Evolutionary conservation across 2,797 vertebrate genomes (phyloP).

Genomic region (Anisognathus igniventris): DNA sequence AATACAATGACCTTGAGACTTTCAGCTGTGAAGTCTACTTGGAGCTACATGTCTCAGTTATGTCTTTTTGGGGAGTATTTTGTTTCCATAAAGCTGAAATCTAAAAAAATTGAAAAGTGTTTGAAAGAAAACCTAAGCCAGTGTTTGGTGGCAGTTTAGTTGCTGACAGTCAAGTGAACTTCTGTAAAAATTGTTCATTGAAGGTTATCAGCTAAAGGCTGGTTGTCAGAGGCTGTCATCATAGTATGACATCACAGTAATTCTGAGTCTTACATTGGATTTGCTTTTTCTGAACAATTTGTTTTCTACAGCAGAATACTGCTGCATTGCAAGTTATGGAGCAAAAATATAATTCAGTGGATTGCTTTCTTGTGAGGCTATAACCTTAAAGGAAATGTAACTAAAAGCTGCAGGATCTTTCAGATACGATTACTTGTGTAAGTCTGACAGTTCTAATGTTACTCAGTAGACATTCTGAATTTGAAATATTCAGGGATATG

Average conservation of each 20-base stretch:
- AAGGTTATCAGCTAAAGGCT: not conserved
- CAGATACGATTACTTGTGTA: not conserved
- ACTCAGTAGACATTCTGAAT: constrained; percentile 20
- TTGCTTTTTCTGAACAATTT: not conserved
- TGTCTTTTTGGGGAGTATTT: not conserved
- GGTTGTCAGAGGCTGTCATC: not conserved
- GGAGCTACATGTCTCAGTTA: not conserved
- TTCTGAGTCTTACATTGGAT: not conserved
- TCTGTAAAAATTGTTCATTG: not conserved
- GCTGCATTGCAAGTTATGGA: not conserved
- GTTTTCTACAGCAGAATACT: not conserved
- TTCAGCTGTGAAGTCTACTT: not conserved
- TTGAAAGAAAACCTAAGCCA: not conserved
- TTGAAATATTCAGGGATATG: constrained; percentile 18
- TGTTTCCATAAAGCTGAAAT: not conserved
- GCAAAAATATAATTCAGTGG: not conserved
- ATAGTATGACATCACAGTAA: not conserved
- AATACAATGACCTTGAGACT: not conserved
- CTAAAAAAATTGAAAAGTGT: not conserved
- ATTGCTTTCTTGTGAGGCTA: not conserved
- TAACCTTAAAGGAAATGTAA: constrained; percentile 20
- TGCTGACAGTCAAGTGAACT: not conserved
- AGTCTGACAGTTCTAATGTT: constrained; percentile 41
- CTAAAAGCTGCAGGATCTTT: constrained; percentile 42
- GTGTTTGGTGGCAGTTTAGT: not conserved